These are phyloP conservation scores for Tipula confusa DNA, from an alignment of 2,888 invertebrate species.

Conservation along the genomic window DNA sequence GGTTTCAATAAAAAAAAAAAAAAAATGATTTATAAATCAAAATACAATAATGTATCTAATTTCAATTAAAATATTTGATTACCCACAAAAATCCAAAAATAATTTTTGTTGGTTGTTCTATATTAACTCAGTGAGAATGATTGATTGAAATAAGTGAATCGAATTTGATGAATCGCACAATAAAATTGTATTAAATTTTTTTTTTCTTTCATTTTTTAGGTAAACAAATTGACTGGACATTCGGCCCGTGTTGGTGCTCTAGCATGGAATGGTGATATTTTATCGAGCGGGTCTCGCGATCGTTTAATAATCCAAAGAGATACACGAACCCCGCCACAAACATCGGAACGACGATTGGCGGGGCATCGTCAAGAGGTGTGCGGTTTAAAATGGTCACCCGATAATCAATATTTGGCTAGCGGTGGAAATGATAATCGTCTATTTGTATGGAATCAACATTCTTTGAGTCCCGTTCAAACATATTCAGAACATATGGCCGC, in stretches of 20 bases:
- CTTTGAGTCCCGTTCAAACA: conserved; percentile 84
- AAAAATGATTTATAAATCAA: background rate
- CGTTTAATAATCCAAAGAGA: conserved; percentile 91
- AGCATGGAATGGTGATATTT: conserved; percentile 96
- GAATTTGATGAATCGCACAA: background rate
- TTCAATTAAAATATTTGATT: conserved; percentile 4
- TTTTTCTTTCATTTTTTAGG: conserved; percentile 48
- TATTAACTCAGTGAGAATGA: background rate
- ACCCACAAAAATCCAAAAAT: background rate
- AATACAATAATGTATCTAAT: background rate
- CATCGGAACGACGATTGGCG: conserved; percentile 74
- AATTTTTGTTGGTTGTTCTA: background rate
- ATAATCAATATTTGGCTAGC: conserved; percentile 93
- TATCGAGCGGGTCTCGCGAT: conserved; percentile 94
- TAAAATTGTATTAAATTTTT: background rate
- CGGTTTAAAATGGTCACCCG: conserved; percentile 97
- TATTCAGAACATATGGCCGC: conserved; percentile 94
- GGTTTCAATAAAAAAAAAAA: background rate
- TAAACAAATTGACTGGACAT: conserved; percentile 86
- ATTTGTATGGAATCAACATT: conserved; percentile 69
- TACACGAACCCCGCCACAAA: conserved; percentile 75
- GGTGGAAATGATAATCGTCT: conserved; percentile 85
- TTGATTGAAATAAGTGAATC: background rate
- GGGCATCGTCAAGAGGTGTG: conserved; percentile 97
- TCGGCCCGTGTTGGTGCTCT: conserved; percentile 88